phyloP scores from a whole-genome alignment of 1,140 invertebrate genomes.

The Drosophila cardini region DNA sequence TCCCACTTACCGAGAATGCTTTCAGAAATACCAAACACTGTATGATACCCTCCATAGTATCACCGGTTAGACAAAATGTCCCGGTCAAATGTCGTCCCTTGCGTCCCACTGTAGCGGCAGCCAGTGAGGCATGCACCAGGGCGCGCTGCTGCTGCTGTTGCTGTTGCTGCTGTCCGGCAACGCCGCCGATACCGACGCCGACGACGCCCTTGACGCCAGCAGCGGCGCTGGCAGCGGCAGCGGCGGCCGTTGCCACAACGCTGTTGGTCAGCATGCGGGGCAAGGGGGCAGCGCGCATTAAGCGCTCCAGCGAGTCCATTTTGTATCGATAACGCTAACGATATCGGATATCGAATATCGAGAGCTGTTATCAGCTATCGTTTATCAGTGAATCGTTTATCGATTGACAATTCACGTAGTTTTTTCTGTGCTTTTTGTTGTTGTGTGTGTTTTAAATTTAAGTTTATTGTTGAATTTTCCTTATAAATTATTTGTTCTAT shows the following conservation, averaged over 20 bases:
- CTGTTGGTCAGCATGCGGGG: slow-evolving; percentile 88
- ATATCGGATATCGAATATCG: too few species aligned
- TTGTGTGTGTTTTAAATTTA: slow-evolving; percentile 1
- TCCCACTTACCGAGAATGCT: slow-evolving; percentile 93
- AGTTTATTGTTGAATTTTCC: slow-evolving; percentile 3
- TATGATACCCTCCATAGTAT: slow-evolving; percentile 96
- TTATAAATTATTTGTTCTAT: slow-evolving; percentile 13
- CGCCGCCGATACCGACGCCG: slow-evolving; percentile 55
- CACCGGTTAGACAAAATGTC: slow-evolving; percentile 93
- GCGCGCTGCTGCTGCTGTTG: slow-evolving; percentile 86
- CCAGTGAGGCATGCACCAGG: slow-evolving; percentile 90
- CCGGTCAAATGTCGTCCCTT: slow-evolving; percentile 93
- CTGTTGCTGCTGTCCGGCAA: slow-evolving; percentile 86
- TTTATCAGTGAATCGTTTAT: slow-evolving; percentile 44
- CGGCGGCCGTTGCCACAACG: slow-evolving; percentile 87
- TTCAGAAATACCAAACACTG: slow-evolving; percentile 96
- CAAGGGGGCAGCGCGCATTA: slow-evolving; percentile 89
- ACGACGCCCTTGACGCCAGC: slow-evolving; percentile 86
- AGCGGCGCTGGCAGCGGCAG: slow-evolving; percentile 62
- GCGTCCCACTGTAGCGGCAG: slow-evolving; percentile 89
- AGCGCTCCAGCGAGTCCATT: slow-evolving; percentile 91
- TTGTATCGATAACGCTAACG: slow-evolving; percentile 14
- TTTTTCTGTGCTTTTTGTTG: slow-evolving; percentile 12
- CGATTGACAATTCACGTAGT: slow-evolving; percentile 5
- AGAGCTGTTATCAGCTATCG: slow-evolving; percentile 18